Percentiles rank a stretch among this genome's conserved stretches.
These are phyloP conservation scores for Himalopsyche tibetana DNA, from an alignment of 2,888 invertebrate species.

Conservation along the genomic window DNA sequence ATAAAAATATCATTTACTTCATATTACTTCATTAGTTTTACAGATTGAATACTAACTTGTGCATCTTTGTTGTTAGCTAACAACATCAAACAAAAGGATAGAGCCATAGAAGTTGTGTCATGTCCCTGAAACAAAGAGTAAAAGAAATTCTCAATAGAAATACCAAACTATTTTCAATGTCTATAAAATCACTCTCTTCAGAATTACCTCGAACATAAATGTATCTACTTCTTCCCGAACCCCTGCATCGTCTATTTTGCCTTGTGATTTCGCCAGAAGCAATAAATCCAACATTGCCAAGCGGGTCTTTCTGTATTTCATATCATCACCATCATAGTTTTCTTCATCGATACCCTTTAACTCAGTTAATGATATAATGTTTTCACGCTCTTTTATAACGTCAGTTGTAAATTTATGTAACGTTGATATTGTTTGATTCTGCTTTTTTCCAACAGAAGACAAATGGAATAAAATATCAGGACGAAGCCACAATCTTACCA, in stretches of 20 bases:
- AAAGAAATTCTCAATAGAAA: neutral
- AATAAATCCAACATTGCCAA: conserved; percentile 81
- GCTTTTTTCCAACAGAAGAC: conserved; percentile 73
- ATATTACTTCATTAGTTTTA: neutral
- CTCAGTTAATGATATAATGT: neutral
- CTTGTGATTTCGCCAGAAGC: conserved; percentile 77
- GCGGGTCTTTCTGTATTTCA: conserved; percentile 71
- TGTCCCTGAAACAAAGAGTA: conserved; percentile 73
- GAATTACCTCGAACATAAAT: conserved; percentile 81
- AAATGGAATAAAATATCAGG: conserved; percentile 75
- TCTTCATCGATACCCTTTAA: conserved; percentile 5
- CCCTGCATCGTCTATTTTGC: conserved; percentile 77
- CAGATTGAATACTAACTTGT: conserved; percentile 67
- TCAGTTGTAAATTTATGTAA: conserved; percentile 49
- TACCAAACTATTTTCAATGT: neutral
- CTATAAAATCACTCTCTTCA: neutral
- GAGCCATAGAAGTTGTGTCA: conserved; percentile 75
- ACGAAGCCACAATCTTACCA: conserved; percentile 78
- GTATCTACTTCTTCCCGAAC: conserved; percentile 84
- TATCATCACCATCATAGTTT: conserved; percentile 42
- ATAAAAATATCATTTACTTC: no score
- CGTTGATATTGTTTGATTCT: conserved; percentile 69
- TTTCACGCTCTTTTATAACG: conserved; percentile 36
- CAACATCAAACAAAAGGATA: conserved; percentile 72
- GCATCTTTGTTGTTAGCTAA: conserved; percentile 72